Evolutionary conservation across 2,888 invertebrate species (phyloP).

Genomic region (Eudasyphora cyanicolor): DNA sequence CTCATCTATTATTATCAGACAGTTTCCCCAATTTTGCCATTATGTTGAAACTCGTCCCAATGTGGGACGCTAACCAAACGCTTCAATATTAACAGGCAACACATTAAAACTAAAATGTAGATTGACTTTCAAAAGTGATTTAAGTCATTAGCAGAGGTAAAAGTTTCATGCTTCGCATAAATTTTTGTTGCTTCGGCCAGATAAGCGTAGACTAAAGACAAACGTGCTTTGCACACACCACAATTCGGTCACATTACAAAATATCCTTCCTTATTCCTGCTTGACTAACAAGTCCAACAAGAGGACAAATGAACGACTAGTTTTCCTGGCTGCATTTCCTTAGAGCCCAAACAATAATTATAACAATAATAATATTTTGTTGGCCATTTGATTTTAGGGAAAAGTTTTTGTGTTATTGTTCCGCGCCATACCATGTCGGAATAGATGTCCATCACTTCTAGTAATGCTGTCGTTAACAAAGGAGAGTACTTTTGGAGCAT

Average conservation of each 20-base stretch:
- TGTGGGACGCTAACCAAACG: too few species aligned
- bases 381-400: slow-evolving; percentile 7
- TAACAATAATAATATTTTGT: slow-evolving; percentile 31
- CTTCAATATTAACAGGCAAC: too few species aligned
- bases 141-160: slow-evolving; percentile 68
- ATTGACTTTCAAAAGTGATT: slow-evolving; percentile 72
- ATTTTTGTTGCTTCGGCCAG: neutral
- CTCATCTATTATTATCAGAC: too few species aligned
- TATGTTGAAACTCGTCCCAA: too few species aligned
- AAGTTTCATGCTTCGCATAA: slow-evolving; percentile 37
- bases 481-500: slow-evolving; percentile 29
- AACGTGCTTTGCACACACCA: neutral
- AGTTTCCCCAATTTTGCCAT: too few species aligned
- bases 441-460: neutral
- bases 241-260: neutral
- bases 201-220: slow-evolving; percentile 29
- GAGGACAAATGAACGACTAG: slow-evolving; percentile 17
- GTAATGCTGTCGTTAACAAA: slow-evolving; percentile 19
- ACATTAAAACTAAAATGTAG: slow-evolving; percentile 62
- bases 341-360: slow-evolving; percentile 15
- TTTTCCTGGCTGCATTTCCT: slow-evolving; percentile 23
- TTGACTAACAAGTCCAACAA: neutral
- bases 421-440: neutral
- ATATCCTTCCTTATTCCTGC: neutral
- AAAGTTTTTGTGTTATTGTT: neutral